Percentiles rank a stretch among this genome's conserved stretches.
Evolutionary conservation across 2,888 invertebrate species (phyloP).

Genomic region (Agrilus biguttatus): DNA sequence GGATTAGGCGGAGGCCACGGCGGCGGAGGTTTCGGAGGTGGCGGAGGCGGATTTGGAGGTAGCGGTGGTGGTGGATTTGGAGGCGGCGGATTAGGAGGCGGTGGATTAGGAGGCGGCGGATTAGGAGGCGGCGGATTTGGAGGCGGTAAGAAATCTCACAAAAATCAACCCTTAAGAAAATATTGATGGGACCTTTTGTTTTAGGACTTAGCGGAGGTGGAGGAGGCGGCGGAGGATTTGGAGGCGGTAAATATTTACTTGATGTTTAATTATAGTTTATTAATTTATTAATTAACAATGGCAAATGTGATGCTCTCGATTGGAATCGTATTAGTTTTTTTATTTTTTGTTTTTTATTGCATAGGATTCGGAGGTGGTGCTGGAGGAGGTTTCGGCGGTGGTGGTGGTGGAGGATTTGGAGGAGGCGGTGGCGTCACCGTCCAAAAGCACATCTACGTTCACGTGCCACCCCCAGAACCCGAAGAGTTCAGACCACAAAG

Average conservation of each 20-base stretch:
- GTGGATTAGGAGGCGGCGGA: constrained; percentile 8
- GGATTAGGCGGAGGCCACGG: constrained; percentile 14
- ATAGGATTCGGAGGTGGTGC: constrained; percentile 8
- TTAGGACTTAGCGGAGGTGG: constrained; percentile 13
- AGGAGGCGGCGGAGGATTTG: constrained; percentile 14
- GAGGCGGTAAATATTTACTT: constrained; percentile 19
- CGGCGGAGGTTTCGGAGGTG: constrained; percentile 6
- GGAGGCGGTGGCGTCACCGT: constrained; percentile 46
- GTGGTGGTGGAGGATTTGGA: constrained; percentile 35
- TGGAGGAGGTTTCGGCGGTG: constrained; percentile 27
- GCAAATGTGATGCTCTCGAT: too few species aligned
- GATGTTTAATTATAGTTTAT: too few species aligned
- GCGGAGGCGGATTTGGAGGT: constrained; percentile 8
- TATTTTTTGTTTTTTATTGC: too few species aligned
- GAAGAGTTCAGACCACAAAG: constrained; percentile 52
- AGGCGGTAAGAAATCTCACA: constrained; percentile 1
- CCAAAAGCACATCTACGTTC: constrained; percentile 80
- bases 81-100: constrained; percentile 8
- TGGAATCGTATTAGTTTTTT: background rate
- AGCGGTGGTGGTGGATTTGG: constrained; percentile 10
- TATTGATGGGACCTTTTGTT: background rate
- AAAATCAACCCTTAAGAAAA: background rate
- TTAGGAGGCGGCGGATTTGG: constrained; percentile 8
- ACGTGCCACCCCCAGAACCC: constrained; percentile 81
- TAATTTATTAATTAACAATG: too few species aligned